phyloP scores from a whole-genome alignment of 2,888 invertebrate species.

The Oscheius onirici region DNA sequence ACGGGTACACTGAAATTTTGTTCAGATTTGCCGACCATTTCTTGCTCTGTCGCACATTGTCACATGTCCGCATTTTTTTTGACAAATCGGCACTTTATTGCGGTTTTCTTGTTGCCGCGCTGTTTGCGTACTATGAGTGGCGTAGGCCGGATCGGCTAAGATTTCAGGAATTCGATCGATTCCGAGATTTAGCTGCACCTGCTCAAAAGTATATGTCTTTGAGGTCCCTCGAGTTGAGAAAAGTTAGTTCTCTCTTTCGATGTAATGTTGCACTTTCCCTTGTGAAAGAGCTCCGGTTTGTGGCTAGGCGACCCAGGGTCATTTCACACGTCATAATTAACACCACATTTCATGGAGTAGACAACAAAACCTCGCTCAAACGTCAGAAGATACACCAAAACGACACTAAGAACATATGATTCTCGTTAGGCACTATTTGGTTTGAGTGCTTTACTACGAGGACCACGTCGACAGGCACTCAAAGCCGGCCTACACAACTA shows the following conservation, averaged over 20 bases:
- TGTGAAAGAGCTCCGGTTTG: background rate
- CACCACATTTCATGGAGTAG: background rate
- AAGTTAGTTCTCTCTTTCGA: constrained; percentile 8
- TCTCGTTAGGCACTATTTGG: constrained; percentile 26
- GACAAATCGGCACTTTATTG: constrained; percentile 22
- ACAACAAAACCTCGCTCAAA: background rate
- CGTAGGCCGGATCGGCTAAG: constrained; percentile 31
- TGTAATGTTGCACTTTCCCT: constrained; percentile 11
- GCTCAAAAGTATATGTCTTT: background rate
- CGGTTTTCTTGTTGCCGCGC: constrained; percentile 35
- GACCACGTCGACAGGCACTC: constrained; percentile 26
- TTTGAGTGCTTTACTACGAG: constrained; percentile 28
- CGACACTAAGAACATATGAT: constrained; percentile 10
- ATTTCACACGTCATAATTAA: background rate
- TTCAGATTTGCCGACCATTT: background rate
- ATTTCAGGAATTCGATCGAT: constrained; percentile 33
- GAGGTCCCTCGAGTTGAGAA: background rate
- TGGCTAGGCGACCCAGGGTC: background rate
- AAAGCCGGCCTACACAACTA: constrained; percentile 26
- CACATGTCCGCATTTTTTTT: constrained; percentile 1
- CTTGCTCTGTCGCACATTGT: background rate
- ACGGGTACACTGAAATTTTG: constrained; percentile 8
- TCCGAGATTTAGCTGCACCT: constrained; percentile 17
- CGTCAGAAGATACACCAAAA: background rate
- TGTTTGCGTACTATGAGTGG: constrained; percentile 32